Evolutionary conservation across 2,888 invertebrate genomes (phyloP).

Genomic region (Lasioglossum vierecki): DNA sequence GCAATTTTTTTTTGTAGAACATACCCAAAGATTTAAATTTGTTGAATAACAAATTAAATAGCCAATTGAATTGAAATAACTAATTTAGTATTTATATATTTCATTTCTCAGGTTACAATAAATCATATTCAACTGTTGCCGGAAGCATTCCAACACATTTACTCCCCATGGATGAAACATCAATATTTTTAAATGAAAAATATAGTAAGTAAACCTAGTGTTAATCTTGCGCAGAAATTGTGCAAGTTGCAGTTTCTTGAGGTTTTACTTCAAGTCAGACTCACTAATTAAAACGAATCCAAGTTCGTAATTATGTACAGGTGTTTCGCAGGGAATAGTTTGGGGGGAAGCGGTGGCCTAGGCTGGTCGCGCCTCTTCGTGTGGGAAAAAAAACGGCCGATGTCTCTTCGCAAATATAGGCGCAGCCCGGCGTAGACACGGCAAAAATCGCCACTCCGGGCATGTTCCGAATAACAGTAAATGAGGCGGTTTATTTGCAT

Average conservation of each 20-base stretch:
- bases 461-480: constrained; percentile 69
- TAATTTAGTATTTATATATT: too few relatives aligned
- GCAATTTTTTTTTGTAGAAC: too few relatives aligned
- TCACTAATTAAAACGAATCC: constrained; percentile 1
- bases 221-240: not conserved
- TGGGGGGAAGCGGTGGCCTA: not conserved
- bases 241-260: not conserved
- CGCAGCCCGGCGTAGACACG: constrained; percentile 59
- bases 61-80: too few relatives aligned
- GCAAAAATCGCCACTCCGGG: constrained; percentile 57
- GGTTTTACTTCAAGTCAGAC: not conserved
- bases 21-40: too few relatives aligned
- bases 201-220: too few relatives aligned
- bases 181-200: too few relatives aligned
- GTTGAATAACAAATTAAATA: too few relatives aligned
- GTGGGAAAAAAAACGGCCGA: constrained; percentile 40
- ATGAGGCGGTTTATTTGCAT: constrained; percentile 68
- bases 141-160: too few relatives aligned
- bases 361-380: constrained; percentile 56
- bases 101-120: too few relatives aligned
- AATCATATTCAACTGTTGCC: too few relatives aligned
- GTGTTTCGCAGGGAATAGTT: not conserved
- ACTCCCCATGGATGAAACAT: too few relatives aligned
- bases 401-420: constrained; percentile 69
- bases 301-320: not conserved